Base-by-base conservation (phyloP, 1,140 invertebrate genomes). In the Hypothenemus hampei region DNA sequence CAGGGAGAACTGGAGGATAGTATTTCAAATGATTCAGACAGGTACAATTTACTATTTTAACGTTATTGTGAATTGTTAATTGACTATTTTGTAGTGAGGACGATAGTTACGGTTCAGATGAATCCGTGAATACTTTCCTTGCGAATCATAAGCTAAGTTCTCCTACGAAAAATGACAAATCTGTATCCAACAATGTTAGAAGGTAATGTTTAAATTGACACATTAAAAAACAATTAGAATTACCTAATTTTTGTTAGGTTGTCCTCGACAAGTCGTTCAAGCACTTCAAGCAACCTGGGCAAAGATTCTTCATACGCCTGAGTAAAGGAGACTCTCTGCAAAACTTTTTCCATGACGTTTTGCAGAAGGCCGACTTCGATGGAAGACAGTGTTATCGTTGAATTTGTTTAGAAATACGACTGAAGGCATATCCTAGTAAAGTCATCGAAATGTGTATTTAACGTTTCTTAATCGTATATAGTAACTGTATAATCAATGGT, bases 1-100 rank as follows among this genome's bases (percentile, higher is more conserved):
- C 85, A 90, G 65, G 89, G 81, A 3, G 82, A 84, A 50, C 75
- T 84, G 45, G 83, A 85, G 48, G 78, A 80, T 63, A 76, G 70
- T n/a, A 77, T 74, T 23, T 75, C 73, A 33, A 80, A 82, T 54
- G 80, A 80, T 60, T 80, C 78, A 49, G 81, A 82, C 54, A 82
- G 80, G 79, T 82, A 68, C n/a, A n/a, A n/a, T n/a, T n/a, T n/a
- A n/a, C n/a, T n/a, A n/a, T n/a, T n/a, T n/a, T n/a, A n/a, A n/a
- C n/a, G n/a, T n/a, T n/a, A n/a, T n/a, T n/a, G n/a, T n/a, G n/a
- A n/a, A n/a, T n/a, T n/a, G n/a, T n/a, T n/a, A n/a, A n/a, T n/a
- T n/a, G n/a, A n/a, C n/a, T n/a, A n/a, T n/a, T 39, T 67, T 70
- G 0, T 68, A 79, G 77, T 60, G 78, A 79, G 26, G 77, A 77